Evolutionary conservation across 2,113 vertebrate species (phyloP).

Genomic region (Hirundichthys speculiger): DNA sequence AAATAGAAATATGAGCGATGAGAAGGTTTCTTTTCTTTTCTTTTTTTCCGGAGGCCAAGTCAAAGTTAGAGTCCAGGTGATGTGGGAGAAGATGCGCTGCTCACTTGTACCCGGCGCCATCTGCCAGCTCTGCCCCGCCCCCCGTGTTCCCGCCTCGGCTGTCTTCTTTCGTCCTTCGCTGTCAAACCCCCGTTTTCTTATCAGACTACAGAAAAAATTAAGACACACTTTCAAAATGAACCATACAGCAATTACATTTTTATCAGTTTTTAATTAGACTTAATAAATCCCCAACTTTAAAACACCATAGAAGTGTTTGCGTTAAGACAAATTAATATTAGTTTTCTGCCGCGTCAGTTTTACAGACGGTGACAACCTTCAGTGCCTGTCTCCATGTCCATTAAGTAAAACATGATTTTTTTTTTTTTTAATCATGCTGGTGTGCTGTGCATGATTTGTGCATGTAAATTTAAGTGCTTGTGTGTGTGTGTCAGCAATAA

Average conservation of each 20-base stretch:
- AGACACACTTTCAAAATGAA: slow-evolving; percentile 13
- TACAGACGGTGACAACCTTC: slow-evolving; percentile 21
- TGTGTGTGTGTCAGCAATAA: slow-evolving; percentile 43
- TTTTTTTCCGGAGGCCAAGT: not conserved
- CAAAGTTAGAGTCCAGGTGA: not conserved
- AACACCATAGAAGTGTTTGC: slow-evolving; percentile 12
- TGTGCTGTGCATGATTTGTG: slow-evolving; percentile 12
- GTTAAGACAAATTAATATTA: slow-evolving; percentile 33
- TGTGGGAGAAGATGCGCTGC: slow-evolving; percentile 33
- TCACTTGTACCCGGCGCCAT: slow-evolving; percentile 32
- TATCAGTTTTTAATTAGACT: slow-evolving; percentile 50
- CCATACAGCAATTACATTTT: slow-evolving; percentile 31
- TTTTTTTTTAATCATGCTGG: not conserved
- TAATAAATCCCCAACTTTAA: slow-evolving; percentile 24
- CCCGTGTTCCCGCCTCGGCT: slow-evolving; percentile 5
- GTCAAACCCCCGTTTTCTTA: slow-evolving; percentile 7
- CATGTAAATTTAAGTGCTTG: slow-evolving; percentile 11
- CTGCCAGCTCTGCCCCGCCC: slow-evolving; percentile 18
- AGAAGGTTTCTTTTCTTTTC: not conserved
- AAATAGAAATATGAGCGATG: not conserved
- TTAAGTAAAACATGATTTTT: not conserved
- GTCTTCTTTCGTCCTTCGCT: slow-evolving; percentile 40
- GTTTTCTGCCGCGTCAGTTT: not conserved
- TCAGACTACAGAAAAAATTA: slow-evolving; percentile 8
- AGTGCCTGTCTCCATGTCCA: not conserved